These are phyloP conservation scores for Empidonax traillii DNA, from an alignment of 2,113 vertebrate species.

Conservation along the genomic window DNA sequence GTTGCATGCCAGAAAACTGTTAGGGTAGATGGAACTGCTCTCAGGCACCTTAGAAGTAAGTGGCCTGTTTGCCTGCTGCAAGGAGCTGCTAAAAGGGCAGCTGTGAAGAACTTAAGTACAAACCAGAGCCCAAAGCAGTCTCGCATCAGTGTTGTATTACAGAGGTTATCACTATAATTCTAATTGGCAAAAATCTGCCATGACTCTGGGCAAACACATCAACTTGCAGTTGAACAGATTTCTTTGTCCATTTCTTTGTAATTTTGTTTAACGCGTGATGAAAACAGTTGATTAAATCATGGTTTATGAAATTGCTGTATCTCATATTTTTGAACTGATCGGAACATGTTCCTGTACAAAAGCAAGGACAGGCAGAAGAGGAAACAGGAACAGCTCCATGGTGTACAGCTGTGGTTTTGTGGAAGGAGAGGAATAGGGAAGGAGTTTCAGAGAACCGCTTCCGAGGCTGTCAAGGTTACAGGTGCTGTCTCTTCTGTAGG, in stretches of 20 bases:
- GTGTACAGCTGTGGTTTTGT: neutral
- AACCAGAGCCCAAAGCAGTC: neutral
- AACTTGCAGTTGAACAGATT: neutral
- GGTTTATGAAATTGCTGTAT: neutral
- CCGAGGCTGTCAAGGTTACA: constrained; percentile 1
- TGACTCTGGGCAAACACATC: neutral
- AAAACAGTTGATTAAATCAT: neutral
- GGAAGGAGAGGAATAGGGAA: neutral
- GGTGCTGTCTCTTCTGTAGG: neutral
- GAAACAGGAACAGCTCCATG: neutral
- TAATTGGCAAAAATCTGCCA: neutral
- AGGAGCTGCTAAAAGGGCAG: neutral
- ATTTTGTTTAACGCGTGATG: neutral
- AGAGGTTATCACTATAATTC: neutral
- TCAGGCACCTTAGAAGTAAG: neutral
- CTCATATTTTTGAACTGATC: neutral
- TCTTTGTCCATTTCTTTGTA: neutral
- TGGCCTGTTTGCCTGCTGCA: neutral
- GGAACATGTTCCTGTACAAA: neutral
- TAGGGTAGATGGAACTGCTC: neutral
- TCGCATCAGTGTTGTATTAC: neutral
- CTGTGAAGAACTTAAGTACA: neutral
- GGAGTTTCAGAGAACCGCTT: neutral
- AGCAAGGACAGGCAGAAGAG: neutral
- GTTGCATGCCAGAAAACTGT: neutral